Evolutionary conservation across 2,113 vertebrate species (phyloP).

Genomic region (Lamprotornis superbus): DNA sequence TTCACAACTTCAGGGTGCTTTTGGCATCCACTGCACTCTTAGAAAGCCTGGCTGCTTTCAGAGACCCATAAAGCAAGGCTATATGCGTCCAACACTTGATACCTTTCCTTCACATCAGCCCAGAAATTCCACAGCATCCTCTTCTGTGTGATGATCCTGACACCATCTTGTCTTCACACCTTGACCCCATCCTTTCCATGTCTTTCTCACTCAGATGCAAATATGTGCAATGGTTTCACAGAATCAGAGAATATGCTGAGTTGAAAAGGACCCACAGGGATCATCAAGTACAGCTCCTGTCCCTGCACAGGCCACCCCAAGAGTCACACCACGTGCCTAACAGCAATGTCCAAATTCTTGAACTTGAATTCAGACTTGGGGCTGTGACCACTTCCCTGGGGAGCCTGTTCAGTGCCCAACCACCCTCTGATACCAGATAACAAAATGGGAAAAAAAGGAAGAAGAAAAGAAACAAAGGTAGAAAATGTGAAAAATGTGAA

Average conservation of each 20-base stretch:
- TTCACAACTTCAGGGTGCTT: background rate
- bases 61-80: background rate
- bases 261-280: background rate
- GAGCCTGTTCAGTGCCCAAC: background rate
- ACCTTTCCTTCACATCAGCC: background rate
- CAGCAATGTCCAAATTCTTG: background rate
- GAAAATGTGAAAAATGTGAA: background rate
- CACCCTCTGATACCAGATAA: background rate
- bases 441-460: background rate
- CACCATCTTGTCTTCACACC: background rate
- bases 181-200: background rate
- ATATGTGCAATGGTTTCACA: background rate
- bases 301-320: background rate
- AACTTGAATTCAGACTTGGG: background rate
- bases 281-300: background rate
- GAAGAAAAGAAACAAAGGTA: background rate
- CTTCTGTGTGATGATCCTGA: background rate
- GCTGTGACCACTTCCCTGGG: background rate
- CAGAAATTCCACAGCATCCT: background rate
- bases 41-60: background rate
- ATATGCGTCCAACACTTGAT: fast-evolving
- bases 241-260: background rate
- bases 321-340: background rate
- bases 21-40: background rate
- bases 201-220: background rate